Conservation (phyloP, 2,797 vertebrate species). For the Sus cebifrons region DNA sequence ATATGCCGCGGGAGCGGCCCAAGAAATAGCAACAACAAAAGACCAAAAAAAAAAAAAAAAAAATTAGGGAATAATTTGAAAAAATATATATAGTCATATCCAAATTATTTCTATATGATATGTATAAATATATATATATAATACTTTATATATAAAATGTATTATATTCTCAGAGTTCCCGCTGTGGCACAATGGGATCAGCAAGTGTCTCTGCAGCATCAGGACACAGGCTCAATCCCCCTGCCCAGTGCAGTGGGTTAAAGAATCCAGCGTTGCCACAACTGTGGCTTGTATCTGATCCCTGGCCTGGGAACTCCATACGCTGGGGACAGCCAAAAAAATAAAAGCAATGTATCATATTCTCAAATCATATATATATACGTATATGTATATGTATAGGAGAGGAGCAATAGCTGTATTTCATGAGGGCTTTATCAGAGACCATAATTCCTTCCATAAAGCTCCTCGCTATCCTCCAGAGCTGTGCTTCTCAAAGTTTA, state of each 20-base stretch:
- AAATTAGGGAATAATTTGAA: background rate
- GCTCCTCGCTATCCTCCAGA: background rate
- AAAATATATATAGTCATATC: background rate
- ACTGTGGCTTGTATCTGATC: too few relatives aligned
- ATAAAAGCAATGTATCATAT: background rate
- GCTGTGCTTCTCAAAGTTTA: background rate
- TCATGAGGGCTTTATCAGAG: background rate
- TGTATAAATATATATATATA: background rate
- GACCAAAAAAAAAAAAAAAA: too few relatives aligned
- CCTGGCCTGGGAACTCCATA: too few relatives aligned
- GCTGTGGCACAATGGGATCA: too few relatives aligned
- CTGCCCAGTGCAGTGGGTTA: too few relatives aligned
- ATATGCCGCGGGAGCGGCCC: too few relatives aligned
- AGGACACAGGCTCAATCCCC: too few relatives aligned
- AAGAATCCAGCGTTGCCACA: too few relatives aligned
- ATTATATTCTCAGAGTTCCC: too few relatives aligned
- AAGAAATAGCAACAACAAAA: too few relatives aligned
- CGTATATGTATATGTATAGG: background rate
- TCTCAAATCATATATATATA: background rate
- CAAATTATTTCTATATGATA: background rate
- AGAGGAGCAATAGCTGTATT: background rate
- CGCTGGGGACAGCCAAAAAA: too few relatives aligned
- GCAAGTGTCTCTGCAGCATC: too few relatives aligned
- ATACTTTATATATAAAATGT: background rate
- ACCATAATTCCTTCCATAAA: background rate